Base-by-base conservation (phyloP, 2,797 vertebrate species). In the Poliocrania exsul region DNA sequence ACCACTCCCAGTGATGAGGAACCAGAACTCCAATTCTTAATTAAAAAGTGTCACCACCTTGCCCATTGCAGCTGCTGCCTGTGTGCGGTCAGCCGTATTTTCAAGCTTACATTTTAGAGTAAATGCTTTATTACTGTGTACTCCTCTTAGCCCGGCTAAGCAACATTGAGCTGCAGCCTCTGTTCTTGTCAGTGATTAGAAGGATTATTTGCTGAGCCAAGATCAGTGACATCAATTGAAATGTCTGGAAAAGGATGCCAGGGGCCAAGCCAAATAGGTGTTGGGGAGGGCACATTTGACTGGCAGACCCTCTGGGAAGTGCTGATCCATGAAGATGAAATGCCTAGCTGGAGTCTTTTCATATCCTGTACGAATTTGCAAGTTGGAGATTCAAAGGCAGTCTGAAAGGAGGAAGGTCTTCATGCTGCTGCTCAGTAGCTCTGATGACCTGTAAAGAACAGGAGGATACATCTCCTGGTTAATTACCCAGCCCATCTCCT, bases 211-310 rank as follows among this genome's bases (percentile, higher is more conserved):
- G 54, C 60, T 73, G 82, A 92, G 89, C 90, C 82, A 50, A 72
- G 70, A 96, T 88, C 93, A 70, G 89, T 78, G 70, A 66, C 89
- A 96, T 72, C 91, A 93, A 49, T 72, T 92, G 92, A 69, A 93
- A 83, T 83, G 79, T 88, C 77, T 79, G 69, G 75, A 58, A 88
- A 87, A 75, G 62, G 51, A 72, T 75, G 44, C 33, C 87, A 93
- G 44, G 31, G 72, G 15, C 79, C 61, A 88, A 80, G 89, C 72
- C 81, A 60, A 51, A 44, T 5, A 94, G 89, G 65, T 92, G 42
- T 8, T 72, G 74, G 35, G 71, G 69, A 78, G 75, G 31, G 65
- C 72, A 69, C 28, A 1, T 49, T 33, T 81, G 80, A 83, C 47
- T 86, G 85, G 73, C 87, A 96, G 80, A 88, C 61, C 82, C 77